Percentiles rank a stretch among this genome's conserved stretches.
phyloP scores from a whole-genome alignment of 1,140 invertebrate genomes.

The Agrypnia vestita region DNA sequence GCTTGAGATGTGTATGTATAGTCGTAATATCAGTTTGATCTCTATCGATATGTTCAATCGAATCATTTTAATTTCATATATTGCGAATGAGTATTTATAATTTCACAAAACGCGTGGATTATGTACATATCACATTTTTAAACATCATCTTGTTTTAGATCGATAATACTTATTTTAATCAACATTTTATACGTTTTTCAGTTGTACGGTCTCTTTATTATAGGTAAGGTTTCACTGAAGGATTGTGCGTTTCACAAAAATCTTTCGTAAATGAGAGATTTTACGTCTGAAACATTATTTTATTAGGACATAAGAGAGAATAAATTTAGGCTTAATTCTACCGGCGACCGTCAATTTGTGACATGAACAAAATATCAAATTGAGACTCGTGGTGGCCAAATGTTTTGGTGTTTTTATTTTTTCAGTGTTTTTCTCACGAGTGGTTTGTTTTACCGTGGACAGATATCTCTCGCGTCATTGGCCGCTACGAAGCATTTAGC shows the following conservation, averaged over 20 bases:
- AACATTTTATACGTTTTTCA: slow-evolving; percentile 42
- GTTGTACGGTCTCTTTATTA: slow-evolving; percentile 3
- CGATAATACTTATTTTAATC: slow-evolving; percentile 19
- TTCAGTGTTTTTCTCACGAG: slow-evolving; percentile 31
- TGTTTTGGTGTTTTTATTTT: slow-evolving; percentile 40
- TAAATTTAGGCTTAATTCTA: slow-evolving; percentile 58
- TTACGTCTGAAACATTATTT: slow-evolving; percentile 60
- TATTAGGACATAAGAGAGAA: slow-evolving; percentile 53
- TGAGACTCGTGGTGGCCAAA: background rate
- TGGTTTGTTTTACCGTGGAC: slow-evolving; percentile 11
- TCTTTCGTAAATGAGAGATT: slow-evolving; percentile 61
- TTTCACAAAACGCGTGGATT: slow-evolving; percentile 2
- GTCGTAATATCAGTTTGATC: background rate
- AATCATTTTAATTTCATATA: background rate
- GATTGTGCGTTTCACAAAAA: slow-evolving; percentile 57
- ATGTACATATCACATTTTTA: slow-evolving; percentile 53
- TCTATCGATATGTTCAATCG: background rate
- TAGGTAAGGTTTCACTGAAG: slow-evolving; percentile 54
- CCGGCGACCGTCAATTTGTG: slow-evolving; percentile 42
- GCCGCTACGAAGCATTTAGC: background rate
- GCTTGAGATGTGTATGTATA: slow-evolving; percentile 8
- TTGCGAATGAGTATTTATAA: background rate
- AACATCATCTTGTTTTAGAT: slow-evolving; percentile 31
- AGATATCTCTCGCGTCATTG: slow-evolving; percentile 1
- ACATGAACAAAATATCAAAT: background rate